Conservation (phyloP, 2,113 vertebrate species). For the Octodon degus region DNA sequence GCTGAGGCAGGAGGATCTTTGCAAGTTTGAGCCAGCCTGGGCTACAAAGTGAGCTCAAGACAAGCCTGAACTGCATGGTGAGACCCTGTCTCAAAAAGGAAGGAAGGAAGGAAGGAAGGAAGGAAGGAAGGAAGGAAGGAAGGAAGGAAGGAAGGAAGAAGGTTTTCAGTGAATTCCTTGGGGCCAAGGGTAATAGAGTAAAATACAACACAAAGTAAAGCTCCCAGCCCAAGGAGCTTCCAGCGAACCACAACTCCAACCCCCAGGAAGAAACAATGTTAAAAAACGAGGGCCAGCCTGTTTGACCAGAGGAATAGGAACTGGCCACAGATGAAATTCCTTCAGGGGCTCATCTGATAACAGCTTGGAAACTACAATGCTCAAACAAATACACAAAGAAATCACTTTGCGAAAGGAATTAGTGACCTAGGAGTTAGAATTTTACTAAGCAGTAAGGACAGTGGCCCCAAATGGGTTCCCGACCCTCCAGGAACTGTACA, state of each 20-base stretch:
- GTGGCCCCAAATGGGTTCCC: not conserved
- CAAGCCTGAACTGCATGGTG: no score
- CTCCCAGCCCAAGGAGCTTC: not conserved
- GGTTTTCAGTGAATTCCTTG: no score
- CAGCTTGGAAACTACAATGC: not conserved
- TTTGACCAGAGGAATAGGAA: not conserved
- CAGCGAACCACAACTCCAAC: not conserved
- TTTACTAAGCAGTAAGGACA: not conserved
- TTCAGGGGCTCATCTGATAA: not conserved
- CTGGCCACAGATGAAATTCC: not conserved
- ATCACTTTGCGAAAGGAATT: not conserved
- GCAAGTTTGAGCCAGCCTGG: no score
- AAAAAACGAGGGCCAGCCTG: not conserved
- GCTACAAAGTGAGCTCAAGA: no score
- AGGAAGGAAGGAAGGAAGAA: no score
- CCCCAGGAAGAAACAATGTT: not conserved
- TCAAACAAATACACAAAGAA: conserved; percentile 3
- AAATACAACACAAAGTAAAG: not conserved
- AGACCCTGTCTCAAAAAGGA: no score
- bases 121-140: no score
- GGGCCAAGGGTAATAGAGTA: not conserved
- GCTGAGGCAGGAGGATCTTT: no score
- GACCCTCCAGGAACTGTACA: not conserved
- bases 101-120: no score
- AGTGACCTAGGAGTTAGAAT: not conserved